These are phyloP conservation scores for Montifringilla adamsi DNA, from an alignment of 2,113 vertebrate genomes.

Conservation along the genomic window DNA sequence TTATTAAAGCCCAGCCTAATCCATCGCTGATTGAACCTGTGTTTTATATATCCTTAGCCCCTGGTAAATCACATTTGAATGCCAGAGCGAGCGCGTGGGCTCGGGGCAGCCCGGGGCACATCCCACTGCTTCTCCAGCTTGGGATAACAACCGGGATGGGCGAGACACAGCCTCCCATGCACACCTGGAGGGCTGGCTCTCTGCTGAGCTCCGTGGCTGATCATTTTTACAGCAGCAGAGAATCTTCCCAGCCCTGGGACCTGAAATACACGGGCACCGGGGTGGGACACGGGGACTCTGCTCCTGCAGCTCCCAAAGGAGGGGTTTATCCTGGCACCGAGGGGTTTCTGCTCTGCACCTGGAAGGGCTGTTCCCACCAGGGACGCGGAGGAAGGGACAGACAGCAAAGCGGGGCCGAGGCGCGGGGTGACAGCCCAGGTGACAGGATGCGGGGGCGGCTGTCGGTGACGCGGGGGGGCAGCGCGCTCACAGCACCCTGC, in stretches of 20 bases:
- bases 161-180: fast-evolving
- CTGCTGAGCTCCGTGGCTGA: fast-evolving
- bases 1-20: constrained; percentile 42
- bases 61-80: constrained; percentile 4
- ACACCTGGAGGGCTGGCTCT: background rate
- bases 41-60: constrained; percentile 23
- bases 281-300: background rate
- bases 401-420: background rate
- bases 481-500: background rate
- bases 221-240: background rate
- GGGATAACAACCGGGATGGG: background rate
- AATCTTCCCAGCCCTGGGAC: background rate
- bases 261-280: fast-evolving
- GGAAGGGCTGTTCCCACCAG: background rate
- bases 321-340: background rate
- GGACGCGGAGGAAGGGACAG: background rate
- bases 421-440: background rate
- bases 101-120: background rate
- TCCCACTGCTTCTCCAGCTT: background rate
- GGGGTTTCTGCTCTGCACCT: background rate
- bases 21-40: background rate
- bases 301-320: background rate
- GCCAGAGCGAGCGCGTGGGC: background rate
- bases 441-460: background rate
- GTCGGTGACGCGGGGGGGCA: background rate